phyloP scores from a whole-genome alignment of 2,113 vertebrate species.

The Dinomys branickii region DNA sequence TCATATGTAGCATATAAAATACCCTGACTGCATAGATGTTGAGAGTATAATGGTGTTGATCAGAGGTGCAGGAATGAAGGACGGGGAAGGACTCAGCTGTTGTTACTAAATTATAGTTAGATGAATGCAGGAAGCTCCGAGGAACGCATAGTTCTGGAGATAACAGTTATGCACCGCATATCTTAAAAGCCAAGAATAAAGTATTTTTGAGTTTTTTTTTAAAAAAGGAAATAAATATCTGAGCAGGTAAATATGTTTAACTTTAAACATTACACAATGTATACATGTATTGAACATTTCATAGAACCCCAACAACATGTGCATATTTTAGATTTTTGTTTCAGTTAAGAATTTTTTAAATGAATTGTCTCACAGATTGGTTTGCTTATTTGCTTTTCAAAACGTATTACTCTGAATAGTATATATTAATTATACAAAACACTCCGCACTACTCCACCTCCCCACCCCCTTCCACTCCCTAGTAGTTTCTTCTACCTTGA shows the following conservation, averaged over 20 bases:
- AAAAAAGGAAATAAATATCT: background rate
- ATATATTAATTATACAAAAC: background rate
- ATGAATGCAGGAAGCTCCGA: background rate
- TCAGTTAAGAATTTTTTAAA: background rate
- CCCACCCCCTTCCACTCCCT: background rate
- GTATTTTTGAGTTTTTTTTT: background rate
- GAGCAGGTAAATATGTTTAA: background rate
- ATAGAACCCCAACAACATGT: background rate
- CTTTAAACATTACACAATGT: background rate
- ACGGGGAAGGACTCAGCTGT: too few relatives aligned
- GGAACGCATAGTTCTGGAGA: background rate
- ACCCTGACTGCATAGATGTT: background rate
- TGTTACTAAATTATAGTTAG: background rate
- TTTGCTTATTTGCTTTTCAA: background rate
- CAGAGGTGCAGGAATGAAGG: background rate
- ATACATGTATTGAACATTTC: background rate
- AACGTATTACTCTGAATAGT: background rate
- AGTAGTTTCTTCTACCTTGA: background rate
- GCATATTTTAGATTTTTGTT: background rate
- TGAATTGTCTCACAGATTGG: background rate
- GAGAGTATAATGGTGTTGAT: background rate
- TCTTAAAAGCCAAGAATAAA: background rate
- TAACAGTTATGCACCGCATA: background rate
- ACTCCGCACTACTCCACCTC: background rate
- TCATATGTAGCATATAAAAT: background rate